Evolutionary conservation across 2,888 invertebrate species (phyloP), one percentile per base, ranked within the genome.

Genomic region (Dynastes grantii): DNA sequence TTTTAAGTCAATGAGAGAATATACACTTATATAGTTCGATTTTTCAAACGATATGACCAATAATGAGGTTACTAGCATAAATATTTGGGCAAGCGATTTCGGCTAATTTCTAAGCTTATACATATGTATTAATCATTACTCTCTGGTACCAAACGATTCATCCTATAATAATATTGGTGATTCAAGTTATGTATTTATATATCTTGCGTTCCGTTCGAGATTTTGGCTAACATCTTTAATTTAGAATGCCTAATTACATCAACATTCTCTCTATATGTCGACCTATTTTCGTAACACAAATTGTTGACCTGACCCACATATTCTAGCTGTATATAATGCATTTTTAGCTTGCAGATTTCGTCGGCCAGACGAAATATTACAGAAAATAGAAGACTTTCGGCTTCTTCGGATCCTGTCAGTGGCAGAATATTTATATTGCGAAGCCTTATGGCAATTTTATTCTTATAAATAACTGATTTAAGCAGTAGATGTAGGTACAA

Each of bases 251-350:
- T 63, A 68, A 68, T 68, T 68, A 49, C 68, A 68, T 68, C 68
- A 68, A 68, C 51, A 40, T 55, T 58, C 45, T 8, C 45, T 45
- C 37, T 32, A 58, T 58, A 58, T 73, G 40, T 2, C 53, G 76
- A 76, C 76, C 76, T 58, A 45, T 65, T 65, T 76, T 68, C 40
- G 55, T 58, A 76, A 76, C 76, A 76, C 37, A 55, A 76, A 51
- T 76, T 76, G 76, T 76, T 53, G 76, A 53, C 53, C 76, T 76
- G 76, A 40, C 67, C 76, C 37, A 76, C 49, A 67, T 76, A 51
- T 58, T 53, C 58, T 11, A 58, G 9, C 45, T 53, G 70, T 70
- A 37, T 40, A 40, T 58, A 55, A 67, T 65, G 64, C 76, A 76
- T 76, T 76, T 76, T 76, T 65, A 65, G 65, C 53, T 40, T 73